Evolutionary conservation across 2,113 vertebrate species (phyloP).

Genomic region (Atrichornis clamosus): DNA sequence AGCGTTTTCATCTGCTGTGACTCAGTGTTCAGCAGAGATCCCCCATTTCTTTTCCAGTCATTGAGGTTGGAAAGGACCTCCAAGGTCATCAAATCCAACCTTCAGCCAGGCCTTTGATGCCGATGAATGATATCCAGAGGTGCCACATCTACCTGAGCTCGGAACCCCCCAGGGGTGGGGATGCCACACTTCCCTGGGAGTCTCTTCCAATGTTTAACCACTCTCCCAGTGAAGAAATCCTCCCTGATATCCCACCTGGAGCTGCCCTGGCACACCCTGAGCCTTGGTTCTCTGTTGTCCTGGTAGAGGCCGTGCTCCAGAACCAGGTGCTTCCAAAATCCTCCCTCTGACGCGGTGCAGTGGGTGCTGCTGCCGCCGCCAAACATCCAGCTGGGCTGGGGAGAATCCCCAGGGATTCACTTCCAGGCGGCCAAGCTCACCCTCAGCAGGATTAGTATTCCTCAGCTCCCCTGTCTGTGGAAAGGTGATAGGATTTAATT

Average conservation of each 20-base stretch:
- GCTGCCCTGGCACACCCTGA: no score
- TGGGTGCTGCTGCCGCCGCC: neutral
- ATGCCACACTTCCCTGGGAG: neutral
- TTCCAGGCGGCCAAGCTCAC: neutral
- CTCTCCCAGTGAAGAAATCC: neutral
- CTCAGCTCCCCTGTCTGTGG: neutral
- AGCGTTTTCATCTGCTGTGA: neutral
- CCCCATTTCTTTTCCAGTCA: fast-evolving
- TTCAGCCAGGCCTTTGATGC: neutral
- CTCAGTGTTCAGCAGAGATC: no score
- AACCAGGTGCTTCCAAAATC: neutral
- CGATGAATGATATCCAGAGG: neutral
- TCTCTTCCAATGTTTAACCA: fast-evolving
- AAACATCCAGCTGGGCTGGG: fast-evolving
- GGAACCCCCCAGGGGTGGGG: neutral
- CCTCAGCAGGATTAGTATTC: neutral
- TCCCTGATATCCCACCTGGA: neutral
- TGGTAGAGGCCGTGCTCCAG: neutral
- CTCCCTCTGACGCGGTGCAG: fast-evolving
- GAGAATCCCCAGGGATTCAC: neutral
- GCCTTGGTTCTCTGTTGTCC: neutral
- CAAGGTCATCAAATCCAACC: neutral
- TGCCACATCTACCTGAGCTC: neutral
- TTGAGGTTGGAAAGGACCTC: neutral
- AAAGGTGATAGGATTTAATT: conserved; percentile 38